Evolutionary conservation across 2,888 invertebrate genomes (phyloP).

Genomic region (Andrena dorsata): DNA sequence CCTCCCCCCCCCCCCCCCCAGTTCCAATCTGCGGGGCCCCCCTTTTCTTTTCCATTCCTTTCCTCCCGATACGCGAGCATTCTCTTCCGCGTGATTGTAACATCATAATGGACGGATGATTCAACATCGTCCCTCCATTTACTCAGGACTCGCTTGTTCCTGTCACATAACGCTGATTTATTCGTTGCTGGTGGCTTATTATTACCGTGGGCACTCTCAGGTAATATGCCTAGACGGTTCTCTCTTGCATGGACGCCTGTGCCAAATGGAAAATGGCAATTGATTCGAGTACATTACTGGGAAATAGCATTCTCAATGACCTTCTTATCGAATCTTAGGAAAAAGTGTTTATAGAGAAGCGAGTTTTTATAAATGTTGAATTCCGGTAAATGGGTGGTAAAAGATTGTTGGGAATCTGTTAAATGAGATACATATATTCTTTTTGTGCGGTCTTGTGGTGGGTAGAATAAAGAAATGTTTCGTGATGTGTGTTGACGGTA

Average conservation of each 20-base stretch:
- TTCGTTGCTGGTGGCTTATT: conserved; percentile 38
- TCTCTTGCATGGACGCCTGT: neutral
- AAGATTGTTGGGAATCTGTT: too few species aligned
- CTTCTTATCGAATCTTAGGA: neutral
- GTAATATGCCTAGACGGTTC: conserved; percentile 5
- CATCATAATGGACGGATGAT: conserved; percentile 45
- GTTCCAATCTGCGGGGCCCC: conserved; percentile 35
- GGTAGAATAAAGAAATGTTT: too few species aligned
- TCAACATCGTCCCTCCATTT: conserved; percentile 34
- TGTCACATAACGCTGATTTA: conserved; percentile 52
- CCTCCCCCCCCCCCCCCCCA: conserved; percentile 28
- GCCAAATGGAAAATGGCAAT: neutral
- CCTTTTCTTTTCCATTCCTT: conserved; percentile 41
- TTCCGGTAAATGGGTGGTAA: too few species aligned
- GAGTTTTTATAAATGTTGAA: too few species aligned
- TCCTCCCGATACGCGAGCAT: conserved; percentile 60
- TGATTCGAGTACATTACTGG: neutral
- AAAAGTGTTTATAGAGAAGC: neutral
- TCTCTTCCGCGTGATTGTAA: conserved; percentile 74
- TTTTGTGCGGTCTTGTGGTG: too few species aligned
- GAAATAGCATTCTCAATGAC: neutral
- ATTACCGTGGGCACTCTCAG: conserved; percentile 4
- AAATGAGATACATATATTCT: too few species aligned
- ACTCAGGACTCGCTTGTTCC: conserved; percentile 34
- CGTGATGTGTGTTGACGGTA: too few species aligned